Evolutionary conservation across 2,113 vertebrate genomes (phyloP).

Genomic region (Laticauda colubrina): DNA sequence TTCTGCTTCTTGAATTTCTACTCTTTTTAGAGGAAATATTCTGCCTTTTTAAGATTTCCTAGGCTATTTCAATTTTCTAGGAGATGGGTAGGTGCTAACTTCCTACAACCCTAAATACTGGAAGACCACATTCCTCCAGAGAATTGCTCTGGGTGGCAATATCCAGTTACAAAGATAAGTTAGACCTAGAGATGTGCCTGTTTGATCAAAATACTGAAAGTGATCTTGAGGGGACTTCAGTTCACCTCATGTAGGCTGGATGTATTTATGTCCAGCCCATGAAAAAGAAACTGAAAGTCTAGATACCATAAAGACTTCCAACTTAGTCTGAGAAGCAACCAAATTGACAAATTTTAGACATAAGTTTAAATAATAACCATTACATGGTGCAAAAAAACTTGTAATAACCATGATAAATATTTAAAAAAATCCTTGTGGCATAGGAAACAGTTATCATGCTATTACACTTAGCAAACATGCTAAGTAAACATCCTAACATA

Average conservation of each 20-base stretch:
- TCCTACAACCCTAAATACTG: neutral
- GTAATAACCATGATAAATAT: too few relatives aligned
- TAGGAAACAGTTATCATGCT: neutral
- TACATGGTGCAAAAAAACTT: neutral
- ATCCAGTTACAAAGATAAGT: neutral
- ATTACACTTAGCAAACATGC: neutral
- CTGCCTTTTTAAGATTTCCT: too few relatives aligned
- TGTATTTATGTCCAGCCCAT: neutral
- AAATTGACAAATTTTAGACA: neutral
- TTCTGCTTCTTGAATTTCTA: too few relatives aligned
- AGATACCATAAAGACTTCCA: neutral
- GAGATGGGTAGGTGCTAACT: too few relatives aligned
- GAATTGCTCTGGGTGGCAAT: neutral
- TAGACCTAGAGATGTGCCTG: neutral
- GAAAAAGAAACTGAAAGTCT: neutral
- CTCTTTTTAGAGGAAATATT: too few relatives aligned
- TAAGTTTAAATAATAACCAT: neutral
- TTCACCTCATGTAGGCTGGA: neutral
- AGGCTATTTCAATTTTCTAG: too few relatives aligned
- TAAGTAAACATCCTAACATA: too few relatives aligned
- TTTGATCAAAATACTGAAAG: neutral
- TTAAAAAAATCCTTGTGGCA: neutral
- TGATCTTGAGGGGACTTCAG: neutral
- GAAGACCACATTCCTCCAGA: neutral
- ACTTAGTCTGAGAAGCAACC: neutral